Evolutionary conservation across 2,797 vertebrate genomes (phyloP).

Genomic region (Manis javanica): DNA sequence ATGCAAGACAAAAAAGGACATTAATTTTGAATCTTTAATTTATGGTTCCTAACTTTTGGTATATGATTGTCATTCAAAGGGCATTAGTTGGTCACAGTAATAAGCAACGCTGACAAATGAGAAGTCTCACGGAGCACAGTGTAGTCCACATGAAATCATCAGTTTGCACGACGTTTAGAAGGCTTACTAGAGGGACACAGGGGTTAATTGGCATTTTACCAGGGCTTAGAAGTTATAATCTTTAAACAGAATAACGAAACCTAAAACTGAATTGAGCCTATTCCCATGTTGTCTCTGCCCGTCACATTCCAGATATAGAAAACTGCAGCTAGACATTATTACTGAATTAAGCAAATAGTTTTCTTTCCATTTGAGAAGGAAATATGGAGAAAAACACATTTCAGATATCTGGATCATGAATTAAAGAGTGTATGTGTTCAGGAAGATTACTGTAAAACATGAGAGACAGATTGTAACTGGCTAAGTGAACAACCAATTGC

Average conservation of each 20-base stretch:
- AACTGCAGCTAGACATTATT: neutral
- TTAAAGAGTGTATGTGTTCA: constrained; percentile 29
- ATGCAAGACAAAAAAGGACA: neutral
- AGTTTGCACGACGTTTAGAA: constrained; percentile 17
- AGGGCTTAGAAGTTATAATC: constrained; percentile 55
- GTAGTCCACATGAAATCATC: neutral
- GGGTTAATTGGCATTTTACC: constrained; percentile 45
- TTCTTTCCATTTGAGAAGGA: constrained; percentile 24
- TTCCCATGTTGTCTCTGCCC: neutral
- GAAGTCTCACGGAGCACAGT: neutral
- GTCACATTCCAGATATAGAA: neutral
- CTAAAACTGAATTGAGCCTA: constrained; percentile 49
- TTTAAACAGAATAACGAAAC: constrained; percentile 49
- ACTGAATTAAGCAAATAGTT: neutral
- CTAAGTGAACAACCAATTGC: constrained; percentile 53
- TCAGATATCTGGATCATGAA: constrained; percentile 41
- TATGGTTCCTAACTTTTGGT: neutral
- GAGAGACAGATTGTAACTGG: neutral
- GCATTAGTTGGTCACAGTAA: neutral
- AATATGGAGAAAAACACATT: neutral
- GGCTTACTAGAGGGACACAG: neutral
- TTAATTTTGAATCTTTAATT: neutral
- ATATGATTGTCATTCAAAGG: neutral
- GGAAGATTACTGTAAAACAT: neutral
- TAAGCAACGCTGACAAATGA: neutral